Evolutionary conservation across 1,140 invertebrate genomes (phyloP).

Genomic region (Riptortus pedestris): DNA sequence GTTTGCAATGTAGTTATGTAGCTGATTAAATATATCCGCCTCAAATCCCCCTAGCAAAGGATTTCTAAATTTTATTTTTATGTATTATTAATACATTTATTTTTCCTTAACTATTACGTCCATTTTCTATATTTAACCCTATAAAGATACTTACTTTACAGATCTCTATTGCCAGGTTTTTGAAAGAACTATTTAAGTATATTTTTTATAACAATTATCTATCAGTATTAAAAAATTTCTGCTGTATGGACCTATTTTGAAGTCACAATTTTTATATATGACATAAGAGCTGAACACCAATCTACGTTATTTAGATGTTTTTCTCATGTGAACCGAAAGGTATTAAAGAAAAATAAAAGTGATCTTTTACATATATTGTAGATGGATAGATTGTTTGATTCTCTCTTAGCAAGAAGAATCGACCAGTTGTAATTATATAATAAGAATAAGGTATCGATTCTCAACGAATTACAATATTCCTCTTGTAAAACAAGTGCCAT

Average conservation of each 20-base stretch:
- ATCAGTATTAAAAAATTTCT: conserved; percentile 25
- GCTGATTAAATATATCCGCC: background rate
- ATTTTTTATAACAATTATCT: conserved; percentile 25
- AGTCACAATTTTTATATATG: conserved; percentile 19
- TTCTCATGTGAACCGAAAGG: conserved; percentile 15
- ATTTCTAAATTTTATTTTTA: conserved; percentile 1
- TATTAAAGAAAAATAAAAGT: conserved; percentile 6
- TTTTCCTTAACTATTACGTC: conserved; percentile 21
- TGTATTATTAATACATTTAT: conserved; percentile 5
- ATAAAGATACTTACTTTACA: background rate
- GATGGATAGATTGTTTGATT: conserved; percentile 17
- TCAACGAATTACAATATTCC: too few relatives aligned
- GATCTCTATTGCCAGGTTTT: background rate
- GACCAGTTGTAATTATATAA: too few relatives aligned
- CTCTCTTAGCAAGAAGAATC: too few relatives aligned
- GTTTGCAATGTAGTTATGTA: background rate
- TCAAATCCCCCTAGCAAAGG: background rate
- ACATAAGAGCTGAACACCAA: conserved; percentile 27
- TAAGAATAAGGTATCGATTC: too few relatives aligned
- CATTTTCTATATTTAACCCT: conserved; percentile 23
- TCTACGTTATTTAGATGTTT: conserved; percentile 23
- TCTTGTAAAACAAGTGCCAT: too few relatives aligned
- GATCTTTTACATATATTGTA: conserved; percentile 22
- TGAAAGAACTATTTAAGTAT: conserved; percentile 16
- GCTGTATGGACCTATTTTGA: conserved; percentile 4